Evolutionary conservation across 2,113 vertebrate genomes (phyloP).

Genomic region (Micronycteris hirsuta): DNA sequence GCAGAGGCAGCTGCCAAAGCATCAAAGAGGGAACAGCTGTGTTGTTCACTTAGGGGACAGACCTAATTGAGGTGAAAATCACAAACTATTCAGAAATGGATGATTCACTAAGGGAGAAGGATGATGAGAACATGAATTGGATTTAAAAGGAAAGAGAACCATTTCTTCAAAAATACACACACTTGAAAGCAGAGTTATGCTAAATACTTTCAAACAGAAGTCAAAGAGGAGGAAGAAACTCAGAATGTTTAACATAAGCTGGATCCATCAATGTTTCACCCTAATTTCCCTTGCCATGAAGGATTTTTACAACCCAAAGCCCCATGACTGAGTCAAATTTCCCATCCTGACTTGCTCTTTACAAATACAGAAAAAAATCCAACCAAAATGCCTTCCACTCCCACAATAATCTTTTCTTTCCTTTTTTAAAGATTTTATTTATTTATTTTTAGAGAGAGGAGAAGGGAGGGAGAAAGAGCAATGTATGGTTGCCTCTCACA

Average conservation of each 20-base stretch:
- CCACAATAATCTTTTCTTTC: neutral
- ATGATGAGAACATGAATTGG: conserved; percentile 43
- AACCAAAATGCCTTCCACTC: neutral
- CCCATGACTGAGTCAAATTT: neutral
- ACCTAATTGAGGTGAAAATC: conserved; percentile 72
- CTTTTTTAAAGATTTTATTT: too few species aligned
- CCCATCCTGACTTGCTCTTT: neutral
- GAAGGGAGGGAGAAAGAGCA: too few species aligned
- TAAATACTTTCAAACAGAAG: conserved; percentile 52
- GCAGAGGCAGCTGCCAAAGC: conserved; percentile 54
- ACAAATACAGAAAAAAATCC: conserved; percentile 37
- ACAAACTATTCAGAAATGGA: conserved; percentile 70
- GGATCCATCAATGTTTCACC: neutral
- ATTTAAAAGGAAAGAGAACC: conserved; percentile 31
- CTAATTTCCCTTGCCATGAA: neutral
- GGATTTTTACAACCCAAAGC: conserved; percentile 6
- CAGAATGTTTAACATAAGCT: conserved; percentile 28
- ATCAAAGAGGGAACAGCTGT: conserved; percentile 46
- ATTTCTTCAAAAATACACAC: conserved; percentile 41
- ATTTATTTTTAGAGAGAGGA: too few species aligned
- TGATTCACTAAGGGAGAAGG: conserved; percentile 64
- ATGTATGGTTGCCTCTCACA: too few species aligned
- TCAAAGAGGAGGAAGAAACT: conserved; percentile 20
- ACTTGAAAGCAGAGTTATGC: conserved; percentile 28
- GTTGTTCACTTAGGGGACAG: conserved; percentile 71